Evolutionary conservation across 2,797 vertebrate species (phyloP), one percentile per base, ranked within the genome.

Genomic region (Eospalax fontanierii): DNA sequence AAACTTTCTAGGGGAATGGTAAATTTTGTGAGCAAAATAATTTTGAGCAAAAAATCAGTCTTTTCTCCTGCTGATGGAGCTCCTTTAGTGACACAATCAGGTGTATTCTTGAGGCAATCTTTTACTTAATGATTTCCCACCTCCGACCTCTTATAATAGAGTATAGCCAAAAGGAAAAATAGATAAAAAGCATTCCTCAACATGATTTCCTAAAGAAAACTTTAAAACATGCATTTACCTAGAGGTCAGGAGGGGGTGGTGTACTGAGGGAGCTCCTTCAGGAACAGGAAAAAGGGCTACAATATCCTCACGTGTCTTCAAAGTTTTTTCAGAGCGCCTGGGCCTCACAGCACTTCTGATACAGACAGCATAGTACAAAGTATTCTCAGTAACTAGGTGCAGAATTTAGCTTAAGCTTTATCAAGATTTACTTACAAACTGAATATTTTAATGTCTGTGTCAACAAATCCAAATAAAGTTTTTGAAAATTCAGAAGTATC

Each of bases 161-260:
- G 79, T 68, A 93, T 38, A 84, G 90, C 65, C 61, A 90, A 89
- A 94, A 89, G 40, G 54, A 91, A 80, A 93, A 88, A 40, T 74
- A 84, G 54, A 90, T 43, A 81, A 84, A 95, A 95, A 84, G 63
- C 95, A 96, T 93, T 82, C 95, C 65, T 97, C 97, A 95, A 91
- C 46, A 97, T 81, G 95, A 97, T 95, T 95, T 96, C 97, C 97
- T 97, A 94, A 90, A 97, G 95, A 96, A 95, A 97, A 97, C 95
- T 95, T 97, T 76, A 97, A 97, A 97, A 96, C 97, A 98, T 98
- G 97, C 97, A 97, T 98, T 98, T 98, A 98, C 97, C 97, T 98
- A 98, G 97, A 96, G 97, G 97, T 98, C 97, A 97, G 97, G 97
- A 97, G 97, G 95, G 97, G 97, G 96, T 97, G 97, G 97, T 96